phyloP scores from a whole-genome alignment of 2,797 vertebrate species.

The Okamejei kenojei region DNA sequence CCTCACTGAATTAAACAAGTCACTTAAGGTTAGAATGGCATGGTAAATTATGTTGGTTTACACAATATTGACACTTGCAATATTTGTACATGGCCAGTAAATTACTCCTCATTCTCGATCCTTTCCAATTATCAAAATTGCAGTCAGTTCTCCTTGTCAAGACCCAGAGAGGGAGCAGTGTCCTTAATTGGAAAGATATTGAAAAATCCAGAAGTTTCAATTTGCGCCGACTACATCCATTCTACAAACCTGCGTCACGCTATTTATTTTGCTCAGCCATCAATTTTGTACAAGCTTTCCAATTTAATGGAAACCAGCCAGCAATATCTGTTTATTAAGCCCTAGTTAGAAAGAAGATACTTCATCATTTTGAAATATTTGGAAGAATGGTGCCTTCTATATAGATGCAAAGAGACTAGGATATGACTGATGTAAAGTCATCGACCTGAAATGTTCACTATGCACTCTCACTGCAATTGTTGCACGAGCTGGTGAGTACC shows the following conservation, averaged over 20 bases:
- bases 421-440: not conserved
- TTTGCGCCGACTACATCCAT: not conserved
- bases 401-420: not conserved
- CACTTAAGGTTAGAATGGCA: not conserved
- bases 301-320: slow-evolving; percentile 1
- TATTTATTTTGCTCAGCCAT: not conserved
- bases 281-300: slow-evolving; percentile 8
- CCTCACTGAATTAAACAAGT: not conserved
- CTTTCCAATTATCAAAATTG: not conserved
- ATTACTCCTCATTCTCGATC: not conserved
- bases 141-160: not conserved
- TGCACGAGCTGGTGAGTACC: too few relatives aligned
- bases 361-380: slow-evolving; percentile 15
- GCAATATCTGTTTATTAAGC: not conserved
- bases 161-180: not conserved
- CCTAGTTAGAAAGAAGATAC: not conserved
- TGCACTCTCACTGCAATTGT: too few relatives aligned
- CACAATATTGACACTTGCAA: not conserved
- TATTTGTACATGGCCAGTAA: not conserved
- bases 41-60: not conserved
- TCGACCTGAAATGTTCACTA: too few relatives aligned
- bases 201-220: slow-evolving; percentile 12
- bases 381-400: not conserved
- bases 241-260: not conserved
- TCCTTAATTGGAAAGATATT: slow-evolving; percentile 17